Evolutionary conservation across 2,888 invertebrate genomes (phyloP).

Genomic region (Lymantria monacha): DNA sequence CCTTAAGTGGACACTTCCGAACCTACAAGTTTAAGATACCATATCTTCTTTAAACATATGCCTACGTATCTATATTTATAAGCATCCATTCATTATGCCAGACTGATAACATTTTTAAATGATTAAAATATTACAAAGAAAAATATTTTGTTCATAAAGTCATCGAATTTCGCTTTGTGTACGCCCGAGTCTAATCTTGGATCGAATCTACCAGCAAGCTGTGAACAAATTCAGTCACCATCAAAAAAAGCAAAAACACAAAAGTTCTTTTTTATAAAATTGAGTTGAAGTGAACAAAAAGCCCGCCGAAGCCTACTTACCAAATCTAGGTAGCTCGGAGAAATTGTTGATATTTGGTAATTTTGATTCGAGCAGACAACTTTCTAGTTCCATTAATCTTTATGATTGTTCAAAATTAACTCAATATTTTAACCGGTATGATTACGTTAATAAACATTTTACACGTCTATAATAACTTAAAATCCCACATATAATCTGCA

Average conservation of each 20-base stretch:
- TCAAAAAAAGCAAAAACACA: conserved; percentile 30
- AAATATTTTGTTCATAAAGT: conserved; percentile 8
- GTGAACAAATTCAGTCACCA: conserved; percentile 42
- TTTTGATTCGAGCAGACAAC: conserved; percentile 2
- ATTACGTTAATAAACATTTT: conserved; percentile 4
- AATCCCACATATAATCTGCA: conserved; percentile 19
- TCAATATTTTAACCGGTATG: neutral
- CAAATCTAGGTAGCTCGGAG: conserved; percentile 47
- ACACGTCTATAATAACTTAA: conserved; percentile 9
- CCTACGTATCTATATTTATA: conserved; percentile 6
- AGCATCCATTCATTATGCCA: neutral
- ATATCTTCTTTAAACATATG: conserved; percentile 28
- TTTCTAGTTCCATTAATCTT: neutral
- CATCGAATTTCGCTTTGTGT: conserved; percentile 20
- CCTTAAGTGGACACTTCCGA: conserved; percentile 58
- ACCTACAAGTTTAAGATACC: conserved; percentile 33
- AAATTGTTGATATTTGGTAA: conserved; percentile 26
- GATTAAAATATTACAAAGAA: neutral
- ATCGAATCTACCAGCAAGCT: conserved; percentile 51
- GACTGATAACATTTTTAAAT: neutral
- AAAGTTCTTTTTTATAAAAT: conserved; percentile 31
- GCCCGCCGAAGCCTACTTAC: conserved; percentile 49
- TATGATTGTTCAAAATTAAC: neutral
- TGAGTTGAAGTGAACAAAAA: conserved; percentile 41
- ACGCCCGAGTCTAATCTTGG: conserved; percentile 40